Base-by-base conservation (phyloP, 2,888 invertebrate genomes). In the Diabrotica balteata region DNA sequence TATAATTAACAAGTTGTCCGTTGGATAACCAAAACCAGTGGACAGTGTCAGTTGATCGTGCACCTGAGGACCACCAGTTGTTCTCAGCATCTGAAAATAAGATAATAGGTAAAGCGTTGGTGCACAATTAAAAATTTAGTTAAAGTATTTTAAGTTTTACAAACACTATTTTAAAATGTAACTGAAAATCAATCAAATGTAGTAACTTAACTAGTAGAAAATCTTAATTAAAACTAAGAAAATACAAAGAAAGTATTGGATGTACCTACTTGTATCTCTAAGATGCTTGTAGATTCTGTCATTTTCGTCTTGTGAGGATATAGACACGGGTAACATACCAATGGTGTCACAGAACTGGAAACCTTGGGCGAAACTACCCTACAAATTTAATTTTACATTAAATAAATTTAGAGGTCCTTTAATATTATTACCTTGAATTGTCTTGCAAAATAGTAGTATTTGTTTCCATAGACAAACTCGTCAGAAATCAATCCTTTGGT, bases 11-110 rank as follows among this genome's bases (percentile, higher is more conserved):
- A 32, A 63, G 11, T 44, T 55, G 22, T 17, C 57, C 63, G 7
- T 45, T 63, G 6, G 67, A 60, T 11, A 63, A 44, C 67, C 67
- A 68, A 6, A 63, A 49, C 67, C 67, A 68, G 52, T 58, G 9
- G 44, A n/a, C 50, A 4, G 59, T 58, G 50, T 68, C 67, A n/a
- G 59, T 46, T 17, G 59, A 46, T 63, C 57, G 54, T 32, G 66
- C 57, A 7, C 66, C 69, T n/a, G 69, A 69, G 9, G 63, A 57
- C 69, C 69, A 69, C 63, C 63, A 69, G 17, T 6, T 43, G 1
- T 17, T 42, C 17, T 54, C 60, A n/a, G 54, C 59, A 47, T 63
- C 69, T 69, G 53, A 43, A 58, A 52, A 55, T 3, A 55, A 45
- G 47, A 47, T 11, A 32, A 10, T 53, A 4, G 32, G 4, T 32